These are phyloP conservation scores for Ginglymostoma cirratum DNA, from an alignment of 2,113 vertebrate species.

Conservation along the genomic window DNA sequence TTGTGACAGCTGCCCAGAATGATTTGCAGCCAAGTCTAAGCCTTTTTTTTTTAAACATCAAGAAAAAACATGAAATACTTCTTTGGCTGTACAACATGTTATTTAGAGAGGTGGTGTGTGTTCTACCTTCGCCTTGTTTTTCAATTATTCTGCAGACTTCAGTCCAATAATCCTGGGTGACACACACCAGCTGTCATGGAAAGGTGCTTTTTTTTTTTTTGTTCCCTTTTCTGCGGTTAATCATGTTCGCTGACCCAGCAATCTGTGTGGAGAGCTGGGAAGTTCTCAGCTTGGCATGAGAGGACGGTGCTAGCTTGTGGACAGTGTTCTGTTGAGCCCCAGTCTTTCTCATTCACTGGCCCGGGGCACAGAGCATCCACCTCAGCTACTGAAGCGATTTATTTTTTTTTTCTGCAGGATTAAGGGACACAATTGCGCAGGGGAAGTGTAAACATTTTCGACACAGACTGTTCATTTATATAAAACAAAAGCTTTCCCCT, in stretches of 20 bases:
- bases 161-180: neutral
- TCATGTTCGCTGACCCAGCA: neutral
- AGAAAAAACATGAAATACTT: neutral
- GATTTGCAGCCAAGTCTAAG: neutral
- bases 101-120: constrained; percentile 16
- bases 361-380: neutral
- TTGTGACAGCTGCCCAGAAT: neutral
- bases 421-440: neutral
- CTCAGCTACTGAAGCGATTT: neutral
- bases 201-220: neutral
- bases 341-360: neutral
- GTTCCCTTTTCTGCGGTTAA: neutral
- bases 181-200: neutral
- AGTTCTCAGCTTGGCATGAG: neutral
- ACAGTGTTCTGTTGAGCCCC: too few species aligned
- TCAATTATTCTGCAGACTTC: constrained; percentile 21
- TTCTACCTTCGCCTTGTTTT: constrained; percentile 32
- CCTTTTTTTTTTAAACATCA: neutral
- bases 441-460: neutral
- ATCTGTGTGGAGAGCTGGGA: neutral
- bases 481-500: too few species aligned
- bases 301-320: neutral
- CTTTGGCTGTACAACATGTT: constrained; percentile 34
- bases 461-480: neutral
- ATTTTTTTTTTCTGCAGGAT: neutral